Evolutionary conservation across 2,888 invertebrate species (phyloP).

Genomic region (Melinaea menophilus): DNA sequence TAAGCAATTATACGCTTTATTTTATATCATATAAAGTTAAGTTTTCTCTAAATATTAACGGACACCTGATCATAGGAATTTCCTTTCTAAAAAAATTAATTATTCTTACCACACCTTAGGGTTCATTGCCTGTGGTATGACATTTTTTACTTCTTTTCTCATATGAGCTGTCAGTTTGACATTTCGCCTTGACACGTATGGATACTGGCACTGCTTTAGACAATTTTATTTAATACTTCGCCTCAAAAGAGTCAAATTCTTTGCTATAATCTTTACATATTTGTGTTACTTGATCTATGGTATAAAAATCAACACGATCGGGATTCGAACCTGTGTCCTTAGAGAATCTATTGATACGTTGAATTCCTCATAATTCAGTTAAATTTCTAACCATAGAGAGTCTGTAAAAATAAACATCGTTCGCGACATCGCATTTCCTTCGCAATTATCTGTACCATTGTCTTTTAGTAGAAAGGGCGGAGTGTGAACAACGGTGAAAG

Average conservation of each 20-base stretch:
- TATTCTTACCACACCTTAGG: constrained; percentile 23
- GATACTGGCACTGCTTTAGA: not conserved
- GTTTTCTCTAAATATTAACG: constrained; percentile 5
- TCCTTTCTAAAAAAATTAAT: constrained; percentile 26
- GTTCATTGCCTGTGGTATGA: constrained; percentile 22
- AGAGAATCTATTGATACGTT: too few species aligned
- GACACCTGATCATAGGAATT: constrained; percentile 25
- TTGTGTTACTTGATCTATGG: too few species aligned
- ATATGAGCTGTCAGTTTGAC: constrained; percentile 19
- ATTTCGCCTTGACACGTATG: constrained; percentile 29
- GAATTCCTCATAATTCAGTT: too few species aligned
- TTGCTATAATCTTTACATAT: too few species aligned
- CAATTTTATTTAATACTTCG: not conserved
- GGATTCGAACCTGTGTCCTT: too few species aligned
- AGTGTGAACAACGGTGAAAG: constrained; percentile 55
- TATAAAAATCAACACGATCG: too few species aligned
- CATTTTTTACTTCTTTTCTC: constrained; percentile 18
- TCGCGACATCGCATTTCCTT: constrained; percentile 55
- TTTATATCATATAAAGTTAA: constrained; percentile 10
- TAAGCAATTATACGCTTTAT: constrained; percentile 11
- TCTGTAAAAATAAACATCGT: constrained; percentile 25
- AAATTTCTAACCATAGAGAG: not conserved
- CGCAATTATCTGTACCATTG: constrained; percentile 65
- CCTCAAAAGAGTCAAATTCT: not conserved
- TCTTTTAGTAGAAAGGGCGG: constrained; percentile 61